Percentiles rank a stretch among this genome's conserved stretches.
Conservation (phyloP, 1,140 invertebrate genomes). For the Lycorma delicatula region DNA sequence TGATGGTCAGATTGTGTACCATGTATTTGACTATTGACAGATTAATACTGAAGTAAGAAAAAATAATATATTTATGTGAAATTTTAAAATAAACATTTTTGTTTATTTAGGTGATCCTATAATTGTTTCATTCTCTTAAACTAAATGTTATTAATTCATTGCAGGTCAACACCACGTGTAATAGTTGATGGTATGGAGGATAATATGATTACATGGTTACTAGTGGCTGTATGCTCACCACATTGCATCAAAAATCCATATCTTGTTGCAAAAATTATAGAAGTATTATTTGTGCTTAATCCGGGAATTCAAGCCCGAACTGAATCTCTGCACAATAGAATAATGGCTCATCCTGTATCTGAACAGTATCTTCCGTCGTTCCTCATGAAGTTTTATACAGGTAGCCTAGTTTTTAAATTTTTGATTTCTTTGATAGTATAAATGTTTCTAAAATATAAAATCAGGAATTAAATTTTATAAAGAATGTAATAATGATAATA, state of each 20-base stretch:
- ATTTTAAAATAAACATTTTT: too few relatives aligned
- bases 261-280: constrained; percentile 87
- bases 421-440: constrained; percentile 13
- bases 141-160: too few relatives aligned
- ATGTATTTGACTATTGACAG: too few relatives aligned
- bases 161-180: constrained; percentile 65
- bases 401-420: constrained; percentile 27
- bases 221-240: constrained; percentile 81
- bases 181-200: constrained; percentile 71
- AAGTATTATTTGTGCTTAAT: constrained; percentile 89
- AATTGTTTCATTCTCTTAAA: too few relatives aligned
- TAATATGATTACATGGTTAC: constrained; percentile 75
- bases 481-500: too few relatives aligned
- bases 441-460: too few relatives aligned
- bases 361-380: constrained; percentile 71
- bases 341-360: constrained; percentile 82
- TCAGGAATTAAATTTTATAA: too few relatives aligned
- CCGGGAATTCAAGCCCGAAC: constrained; percentile 66
- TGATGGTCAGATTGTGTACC: too few relatives aligned
- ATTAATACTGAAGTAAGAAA: too few relatives aligned
- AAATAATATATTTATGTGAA: too few relatives aligned
- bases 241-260: constrained; percentile 93
- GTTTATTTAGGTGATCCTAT: too few relatives aligned
- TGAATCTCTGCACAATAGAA: constrained; percentile 48
- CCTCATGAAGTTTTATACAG: constrained; percentile 95